A percentile compares a stretch with the other conserved stretches of the same genome.
Conservation (phyloP, 1,140 invertebrate species). For the Anastrepha ludens region DNA sequence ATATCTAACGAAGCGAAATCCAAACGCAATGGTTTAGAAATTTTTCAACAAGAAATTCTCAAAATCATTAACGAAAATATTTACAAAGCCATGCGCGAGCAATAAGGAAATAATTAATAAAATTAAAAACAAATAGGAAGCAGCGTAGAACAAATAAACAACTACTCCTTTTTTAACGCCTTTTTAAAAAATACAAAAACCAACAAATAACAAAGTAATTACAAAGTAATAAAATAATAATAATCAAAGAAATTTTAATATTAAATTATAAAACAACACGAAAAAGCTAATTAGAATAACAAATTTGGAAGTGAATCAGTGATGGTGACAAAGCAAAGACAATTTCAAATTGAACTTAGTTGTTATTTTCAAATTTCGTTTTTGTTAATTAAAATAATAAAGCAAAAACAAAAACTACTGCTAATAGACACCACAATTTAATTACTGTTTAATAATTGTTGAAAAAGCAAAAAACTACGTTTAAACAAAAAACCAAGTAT, state of each 20-base stretch:
- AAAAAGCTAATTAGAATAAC: constrained; percentile 69
- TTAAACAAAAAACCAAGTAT: constrained; percentile 2
- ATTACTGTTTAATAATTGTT: constrained; percentile 30
- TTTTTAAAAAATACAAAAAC: constrained; percentile 31
- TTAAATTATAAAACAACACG: constrained; percentile 15
- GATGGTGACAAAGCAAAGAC: not conserved
- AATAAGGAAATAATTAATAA: not conserved
- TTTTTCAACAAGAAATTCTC: not conserved
- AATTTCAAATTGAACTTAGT: constrained; percentile 62
- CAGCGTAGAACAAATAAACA: not conserved
- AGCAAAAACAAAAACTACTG: constrained; percentile 61
- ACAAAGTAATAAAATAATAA: constrained; percentile 48
- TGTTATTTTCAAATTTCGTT: constrained; percentile 51
- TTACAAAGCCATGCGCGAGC: not conserved
- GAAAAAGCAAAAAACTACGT: constrained; percentile 46
- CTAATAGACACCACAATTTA: constrained; percentile 48
- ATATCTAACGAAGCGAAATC: not conserved
- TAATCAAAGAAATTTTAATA: not conserved
- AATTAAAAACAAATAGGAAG: not conserved
- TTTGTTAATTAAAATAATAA: constrained; percentile 61
- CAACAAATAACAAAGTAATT: constrained; percentile 55
- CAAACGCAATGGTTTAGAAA: not conserved
- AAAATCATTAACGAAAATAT: not conserved
- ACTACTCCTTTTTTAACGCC: constrained; percentile 53
- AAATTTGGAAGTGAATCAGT: constrained; percentile 68